Percentiles rank a stretch among this genome's conserved stretches.
These are phyloP conservation scores for Otis tarda DNA, from an alignment of 2,113 vertebrate species.

Conservation along the genomic window DNA sequence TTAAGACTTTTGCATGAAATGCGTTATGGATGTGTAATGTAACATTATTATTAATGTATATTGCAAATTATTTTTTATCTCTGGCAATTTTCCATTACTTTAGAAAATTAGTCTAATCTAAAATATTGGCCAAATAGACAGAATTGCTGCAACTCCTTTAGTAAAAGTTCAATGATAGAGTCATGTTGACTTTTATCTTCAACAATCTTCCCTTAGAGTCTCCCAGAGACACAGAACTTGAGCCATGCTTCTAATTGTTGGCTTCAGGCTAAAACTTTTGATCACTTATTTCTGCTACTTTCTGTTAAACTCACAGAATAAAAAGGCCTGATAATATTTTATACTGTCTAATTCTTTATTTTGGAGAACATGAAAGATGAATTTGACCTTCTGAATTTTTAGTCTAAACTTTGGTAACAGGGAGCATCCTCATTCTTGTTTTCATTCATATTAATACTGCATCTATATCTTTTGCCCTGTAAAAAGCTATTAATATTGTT, in stretches of 20 bases:
- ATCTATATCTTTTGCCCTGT: conserved; percentile 59
- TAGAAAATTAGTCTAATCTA: conserved; percentile 37
- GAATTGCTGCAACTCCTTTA: neutral
- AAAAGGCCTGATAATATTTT: conserved; percentile 60
- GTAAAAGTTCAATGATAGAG: neutral
- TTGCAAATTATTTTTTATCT: conserved; percentile 56
- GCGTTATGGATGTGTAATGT: neutral
- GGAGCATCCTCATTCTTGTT: conserved; percentile 67
- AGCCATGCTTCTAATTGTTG: conserved; percentile 34
- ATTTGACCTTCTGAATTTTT: conserved; percentile 66
- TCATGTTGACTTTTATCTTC: conserved; percentile 48
- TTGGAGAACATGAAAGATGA: conserved; percentile 27
- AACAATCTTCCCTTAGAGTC: neutral
- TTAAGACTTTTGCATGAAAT: neutral
- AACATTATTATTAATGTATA: conserved; percentile 12
- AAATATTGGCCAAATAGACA: conserved; percentile 22
- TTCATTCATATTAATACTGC: conserved; percentile 68
- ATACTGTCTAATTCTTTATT: conserved; percentile 59
- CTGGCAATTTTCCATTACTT: conserved; percentile 31
- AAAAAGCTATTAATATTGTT: conserved; percentile 65
- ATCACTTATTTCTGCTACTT: conserved; percentile 46
- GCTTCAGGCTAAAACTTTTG: conserved; percentile 63
- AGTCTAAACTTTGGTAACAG: conserved; percentile 45
- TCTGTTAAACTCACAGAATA: conserved; percentile 15
- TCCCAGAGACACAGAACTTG: conserved; percentile 25